phyloP scores from a whole-genome alignment of 92 coral and sea anemone species.

The Zoanthus sansibaricus region DNA sequence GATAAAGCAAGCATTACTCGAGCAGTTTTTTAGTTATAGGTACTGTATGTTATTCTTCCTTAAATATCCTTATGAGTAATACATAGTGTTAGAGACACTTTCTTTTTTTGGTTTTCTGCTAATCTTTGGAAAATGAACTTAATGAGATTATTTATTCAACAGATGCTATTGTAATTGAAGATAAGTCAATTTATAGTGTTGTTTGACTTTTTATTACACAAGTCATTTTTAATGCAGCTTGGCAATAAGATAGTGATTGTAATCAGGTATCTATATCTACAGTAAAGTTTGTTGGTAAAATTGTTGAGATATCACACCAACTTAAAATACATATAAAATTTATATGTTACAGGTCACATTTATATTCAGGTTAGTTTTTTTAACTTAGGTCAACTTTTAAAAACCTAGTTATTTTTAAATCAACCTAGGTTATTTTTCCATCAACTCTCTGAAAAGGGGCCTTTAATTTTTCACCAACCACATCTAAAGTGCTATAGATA shows the following conservation, averaged over 20 bases:
- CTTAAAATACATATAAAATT: neutral
- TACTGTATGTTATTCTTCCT: neutral
- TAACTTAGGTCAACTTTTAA: no score
- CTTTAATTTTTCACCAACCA: no score
- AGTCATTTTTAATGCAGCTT: neutral
- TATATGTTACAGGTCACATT: no score
- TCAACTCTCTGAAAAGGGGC: no score
- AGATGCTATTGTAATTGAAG: neutral
- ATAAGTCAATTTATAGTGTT: neutral
- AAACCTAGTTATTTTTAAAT: no score
- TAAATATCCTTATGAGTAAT: neutral
- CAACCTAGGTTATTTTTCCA: no score
- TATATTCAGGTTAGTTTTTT: no score
- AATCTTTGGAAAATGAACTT: neutral
- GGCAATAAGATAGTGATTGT: neutral
- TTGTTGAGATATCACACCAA: neutral
- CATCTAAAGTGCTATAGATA: no score
- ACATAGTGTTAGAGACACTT: neutral
- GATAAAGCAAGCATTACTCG: conserved; percentile 43
- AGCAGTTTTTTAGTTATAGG: conserved; percentile 50
- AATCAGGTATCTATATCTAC: neutral
- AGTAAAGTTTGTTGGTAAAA: neutral
- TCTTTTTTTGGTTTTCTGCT: neutral
- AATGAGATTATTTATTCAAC: neutral
- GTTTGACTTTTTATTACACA: neutral